Percentiles rank a stretch among this genome's conserved stretches.
Conservation (phyloP, 2,797 vertebrate species). For the Sandelia bainsii region DNA sequence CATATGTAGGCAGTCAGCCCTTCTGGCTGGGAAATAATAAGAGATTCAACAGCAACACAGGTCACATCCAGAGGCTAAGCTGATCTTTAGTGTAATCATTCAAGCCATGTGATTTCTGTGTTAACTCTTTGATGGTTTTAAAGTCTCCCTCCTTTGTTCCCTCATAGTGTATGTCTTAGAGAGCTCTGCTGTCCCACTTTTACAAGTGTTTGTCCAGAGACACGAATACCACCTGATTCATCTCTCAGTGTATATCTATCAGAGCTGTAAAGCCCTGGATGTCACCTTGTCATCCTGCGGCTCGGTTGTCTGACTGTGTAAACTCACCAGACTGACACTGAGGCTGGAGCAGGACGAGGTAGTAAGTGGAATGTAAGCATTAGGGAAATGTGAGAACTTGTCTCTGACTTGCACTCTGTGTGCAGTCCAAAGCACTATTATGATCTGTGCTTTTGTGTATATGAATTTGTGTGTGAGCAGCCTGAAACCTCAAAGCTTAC, state of each 20-base stretch:
- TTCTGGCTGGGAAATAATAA: slow-evolving; percentile 18
- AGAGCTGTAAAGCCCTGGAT: slow-evolving; percentile 61
- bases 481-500: slow-evolving; percentile 41
- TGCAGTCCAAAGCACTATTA: slow-evolving; percentile 60
- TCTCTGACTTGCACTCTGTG: slow-evolving; percentile 61
- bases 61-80: slow-evolving; percentile 27
- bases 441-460: slow-evolving; percentile 36
- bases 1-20: slow-evolving; percentile 5
- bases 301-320: slow-evolving; percentile 67
- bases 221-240: slow-evolving; percentile 45
- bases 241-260: slow-evolving; percentile 44
- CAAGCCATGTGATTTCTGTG: slow-evolving; percentile 10
- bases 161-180: slow-evolving; percentile 22
- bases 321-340: slow-evolving; percentile 70
- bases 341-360: slow-evolving; percentile 54
- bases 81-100: slow-evolving; percentile 27
- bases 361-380: slow-evolving; percentile 81
- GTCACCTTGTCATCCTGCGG: slow-evolving; percentile 64
- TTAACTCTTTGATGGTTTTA: slow-evolving; percentile 11
- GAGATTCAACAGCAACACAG: slow-evolving; percentile 27
- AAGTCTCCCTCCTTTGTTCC: slow-evolving; percentile 21
- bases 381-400: slow-evolving; percentile 81
- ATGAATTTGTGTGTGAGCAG: slow-evolving; percentile 10
- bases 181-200: slow-evolving; percentile 40
- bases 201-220: slow-evolving; percentile 50